These are phyloP conservation scores for Taphrorychus bicolor DNA, from an alignment of 2,888 invertebrate genomes.

Conservation along the genomic window DNA sequence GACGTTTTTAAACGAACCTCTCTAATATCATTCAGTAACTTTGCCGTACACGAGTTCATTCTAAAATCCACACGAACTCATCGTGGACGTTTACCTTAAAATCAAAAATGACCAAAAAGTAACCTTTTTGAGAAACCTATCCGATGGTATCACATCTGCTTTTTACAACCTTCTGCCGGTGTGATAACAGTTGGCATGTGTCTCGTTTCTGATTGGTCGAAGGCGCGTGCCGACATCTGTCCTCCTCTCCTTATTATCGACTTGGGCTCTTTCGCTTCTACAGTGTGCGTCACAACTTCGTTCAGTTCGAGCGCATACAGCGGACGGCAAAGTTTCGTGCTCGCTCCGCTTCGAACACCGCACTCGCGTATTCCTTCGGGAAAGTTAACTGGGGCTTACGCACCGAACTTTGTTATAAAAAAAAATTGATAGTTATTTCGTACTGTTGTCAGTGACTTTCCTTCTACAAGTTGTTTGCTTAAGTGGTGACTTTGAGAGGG, in stretches of 20 bases:
- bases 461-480: too few species aligned
- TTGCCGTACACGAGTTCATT: too few species aligned
- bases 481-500: constrained; percentile 1
- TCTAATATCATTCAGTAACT: too few species aligned
- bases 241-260: constrained; percentile 49
- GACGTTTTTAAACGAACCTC: too few species aligned
- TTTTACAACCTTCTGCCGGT: constrained; percentile 37
- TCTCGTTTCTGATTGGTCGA: constrained; percentile 65
- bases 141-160: constrained; percentile 31
- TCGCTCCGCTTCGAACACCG: constrained; percentile 3
- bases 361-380: not conserved
- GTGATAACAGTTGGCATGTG: constrained; percentile 63
- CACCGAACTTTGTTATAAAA: too few species aligned
- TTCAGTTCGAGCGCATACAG: constrained; percentile 21
- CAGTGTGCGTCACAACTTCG: constrained; percentile 42
- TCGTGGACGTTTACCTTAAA: not conserved
- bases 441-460: not conserved
- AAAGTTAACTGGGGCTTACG: too few species aligned
- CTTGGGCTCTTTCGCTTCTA: constrained; percentile 49
- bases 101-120: constrained; percentile 34
- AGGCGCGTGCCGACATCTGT: constrained; percentile 63
- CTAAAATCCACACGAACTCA: too few species aligned
- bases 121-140: constrained; percentile 34
- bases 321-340: constrained; percentile 7
- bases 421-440: not conserved